phyloP scores from a whole-genome alignment of 2,888 invertebrate species.

The Acleris cristana region DNA sequence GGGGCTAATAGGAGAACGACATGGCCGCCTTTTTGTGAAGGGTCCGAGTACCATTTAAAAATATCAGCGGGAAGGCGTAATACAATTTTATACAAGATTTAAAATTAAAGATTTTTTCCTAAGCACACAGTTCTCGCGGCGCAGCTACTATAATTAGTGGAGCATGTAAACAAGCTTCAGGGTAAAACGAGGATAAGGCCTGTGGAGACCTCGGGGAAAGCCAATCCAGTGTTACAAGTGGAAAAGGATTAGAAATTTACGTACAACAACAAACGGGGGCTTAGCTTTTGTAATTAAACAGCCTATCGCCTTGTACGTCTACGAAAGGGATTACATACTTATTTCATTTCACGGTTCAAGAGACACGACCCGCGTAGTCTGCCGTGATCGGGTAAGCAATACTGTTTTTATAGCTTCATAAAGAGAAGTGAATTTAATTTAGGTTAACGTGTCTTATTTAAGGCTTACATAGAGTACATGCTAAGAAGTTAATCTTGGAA shows the following conservation, averaged over 20 bases:
- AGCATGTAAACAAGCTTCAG: conserved; percentile 30
- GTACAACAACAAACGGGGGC: conserved; percentile 30
- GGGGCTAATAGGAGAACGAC: conserved; percentile 6
- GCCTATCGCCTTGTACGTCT: conserved; percentile 61
- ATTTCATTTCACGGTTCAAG: conserved; percentile 64
- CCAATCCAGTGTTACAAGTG: conserved; percentile 43
- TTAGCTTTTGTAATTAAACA: conserved; percentile 59
- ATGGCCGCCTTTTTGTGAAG: conserved; percentile 1
- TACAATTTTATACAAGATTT: background rate
- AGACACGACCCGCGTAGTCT: conserved; percentile 47
- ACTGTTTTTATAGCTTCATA: conserved; percentile 25
- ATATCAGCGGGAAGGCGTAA: conserved; percentile 1
- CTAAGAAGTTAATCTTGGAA: conserved; percentile 1
- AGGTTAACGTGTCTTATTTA: conserved; percentile 9
- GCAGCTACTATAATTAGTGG: conserved; percentile 22
- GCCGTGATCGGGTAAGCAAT: conserved; percentile 41
- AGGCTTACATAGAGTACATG: conserved; percentile 9
- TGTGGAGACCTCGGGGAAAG: conserved; percentile 30
- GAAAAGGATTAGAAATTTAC: conserved; percentile 44
- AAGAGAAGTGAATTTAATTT: conserved; percentile 16
- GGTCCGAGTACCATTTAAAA: conserved; percentile 8
- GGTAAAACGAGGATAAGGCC: conserved; percentile 15
- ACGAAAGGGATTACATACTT: conserved; percentile 62
- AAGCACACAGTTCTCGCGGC: background rate
- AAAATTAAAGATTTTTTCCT: background rate